phyloP scores from a whole-genome alignment of 1,140 invertebrate genomes.

The Aethina tumida region DNA sequence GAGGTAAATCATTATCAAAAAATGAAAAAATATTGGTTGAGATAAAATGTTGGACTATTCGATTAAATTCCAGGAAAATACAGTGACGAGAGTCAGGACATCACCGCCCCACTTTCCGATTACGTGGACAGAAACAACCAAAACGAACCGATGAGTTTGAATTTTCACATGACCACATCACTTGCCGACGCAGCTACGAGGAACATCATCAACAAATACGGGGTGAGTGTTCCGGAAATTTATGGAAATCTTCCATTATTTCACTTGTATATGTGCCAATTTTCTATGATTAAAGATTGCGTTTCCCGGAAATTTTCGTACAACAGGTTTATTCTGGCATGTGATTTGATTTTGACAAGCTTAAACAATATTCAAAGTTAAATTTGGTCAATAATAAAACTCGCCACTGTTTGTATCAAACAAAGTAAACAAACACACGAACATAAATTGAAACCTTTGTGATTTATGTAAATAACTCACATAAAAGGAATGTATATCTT shows the following conservation, averaged over 20 bases:
- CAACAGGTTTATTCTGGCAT: no score
- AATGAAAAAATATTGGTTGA: neutral
- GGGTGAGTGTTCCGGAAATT: constrained; percentile 9
- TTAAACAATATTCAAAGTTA: no score
- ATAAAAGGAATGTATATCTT: no score
- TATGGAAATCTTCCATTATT: neutral
- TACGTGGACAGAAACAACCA: constrained; percentile 23
- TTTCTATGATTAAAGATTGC: no score
- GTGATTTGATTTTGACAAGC: no score
- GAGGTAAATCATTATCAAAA: no score
- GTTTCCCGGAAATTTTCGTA: no score
- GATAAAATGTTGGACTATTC: neutral
- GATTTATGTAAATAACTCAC: no score
- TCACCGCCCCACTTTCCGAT: constrained; percentile 27
- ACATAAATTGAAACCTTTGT: no score
- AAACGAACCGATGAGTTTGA: constrained; percentile 27
- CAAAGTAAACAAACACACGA: no score
- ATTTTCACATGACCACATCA: constrained; percentile 29
- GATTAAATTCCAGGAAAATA: constrained; percentile 11
- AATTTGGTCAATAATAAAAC: no score
- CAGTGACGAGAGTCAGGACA: constrained; percentile 21
- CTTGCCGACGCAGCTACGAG: constrained; percentile 11
- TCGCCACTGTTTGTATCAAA: no score
- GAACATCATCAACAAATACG: constrained; percentile 16
- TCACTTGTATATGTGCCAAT: neutral